Evolutionary conservation across 2,888 invertebrate species (phyloP).

Genomic region (Acleris cristana): DNA sequence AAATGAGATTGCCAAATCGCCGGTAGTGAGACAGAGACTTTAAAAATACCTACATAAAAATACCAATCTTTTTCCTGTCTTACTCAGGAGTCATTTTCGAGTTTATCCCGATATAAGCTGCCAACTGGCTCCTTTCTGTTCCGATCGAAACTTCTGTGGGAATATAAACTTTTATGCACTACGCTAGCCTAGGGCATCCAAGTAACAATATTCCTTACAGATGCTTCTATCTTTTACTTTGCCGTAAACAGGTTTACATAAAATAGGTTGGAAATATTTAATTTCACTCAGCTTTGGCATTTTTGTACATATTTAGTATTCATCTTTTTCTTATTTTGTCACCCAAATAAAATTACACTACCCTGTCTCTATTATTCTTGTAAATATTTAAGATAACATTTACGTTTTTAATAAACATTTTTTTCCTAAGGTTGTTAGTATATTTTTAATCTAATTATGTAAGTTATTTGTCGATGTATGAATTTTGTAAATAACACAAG

Average conservation of each 20-base stretch:
- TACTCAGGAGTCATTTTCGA: slow-evolving; percentile 13
- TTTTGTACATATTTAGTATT: too few relatives aligned
- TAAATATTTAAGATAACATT: slow-evolving; percentile 1
- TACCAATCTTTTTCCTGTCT: slow-evolving; percentile 7
- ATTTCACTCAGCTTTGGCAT: too few relatives aligned
- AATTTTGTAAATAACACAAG: too few relatives aligned
- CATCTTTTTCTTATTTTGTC: background rate
- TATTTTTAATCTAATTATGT: background rate
- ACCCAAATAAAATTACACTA: background rate
- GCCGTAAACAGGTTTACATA: background rate
- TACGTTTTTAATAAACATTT: slow-evolving; percentile 12
- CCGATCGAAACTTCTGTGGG: slow-evolving; percentile 17
- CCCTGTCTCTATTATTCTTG: background rate
- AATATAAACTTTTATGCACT: slow-evolving; percentile 12
- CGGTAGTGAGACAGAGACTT: too few relatives aligned
- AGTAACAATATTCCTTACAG: slow-evolving; percentile 11
- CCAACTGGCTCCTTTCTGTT: slow-evolving; percentile 8
- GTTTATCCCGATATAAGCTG: slow-evolving; percentile 25
- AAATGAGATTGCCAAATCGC: too few relatives aligned
- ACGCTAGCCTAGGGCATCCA: slow-evolving; percentile 20
- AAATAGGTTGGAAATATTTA: background rate
- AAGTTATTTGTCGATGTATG: too few relatives aligned
- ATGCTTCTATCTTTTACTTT: slow-evolving; percentile 25
- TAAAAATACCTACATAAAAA: too few relatives aligned
- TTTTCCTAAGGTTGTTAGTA: background rate